Evolutionary conservation across 53 echinoderm and acorn worm genomes (phyloP).

Genomic region (Luidia sarsii): DNA sequence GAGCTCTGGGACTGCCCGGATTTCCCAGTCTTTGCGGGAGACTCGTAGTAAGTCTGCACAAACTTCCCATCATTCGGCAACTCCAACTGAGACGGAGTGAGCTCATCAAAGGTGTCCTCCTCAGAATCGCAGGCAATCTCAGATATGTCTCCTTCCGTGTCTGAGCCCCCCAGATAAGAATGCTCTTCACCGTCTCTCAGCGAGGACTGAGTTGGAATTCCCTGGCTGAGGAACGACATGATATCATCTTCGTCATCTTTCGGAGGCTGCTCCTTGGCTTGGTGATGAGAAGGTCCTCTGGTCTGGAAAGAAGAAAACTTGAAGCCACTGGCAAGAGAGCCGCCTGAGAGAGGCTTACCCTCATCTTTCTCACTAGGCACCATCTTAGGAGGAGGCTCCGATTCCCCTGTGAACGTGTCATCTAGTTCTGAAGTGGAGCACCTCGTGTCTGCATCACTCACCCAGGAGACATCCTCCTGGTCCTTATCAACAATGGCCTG

Average conservation of each 20-base stretch:
- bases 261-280: neutral
- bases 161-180: conserved; percentile 17
- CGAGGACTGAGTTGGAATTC: neutral
- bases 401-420: conserved; percentile 16
- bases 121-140: conserved; percentile 17
- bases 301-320: neutral
- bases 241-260: conserved; percentile 28
- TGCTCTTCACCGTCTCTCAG: neutral
- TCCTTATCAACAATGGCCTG: neutral
- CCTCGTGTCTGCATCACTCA: conserved; percentile 37
- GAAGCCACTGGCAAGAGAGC: too few relatives aligned
- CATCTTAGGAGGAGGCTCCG: conserved; percentile 19
- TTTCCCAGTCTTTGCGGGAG: conserved; percentile 31
- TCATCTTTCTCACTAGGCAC: too few relatives aligned
- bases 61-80: conserved; percentile 4
- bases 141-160: conserved; percentile 35
- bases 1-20: neutral
- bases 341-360: too few relatives aligned
- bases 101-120: neutral
- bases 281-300: neutral
- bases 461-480: conserved; percentile 38
- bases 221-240: conserved; percentile 40
- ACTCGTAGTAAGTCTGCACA: conserved; percentile 37
- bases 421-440: conserved; percentile 30
- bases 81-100: conserved; percentile 3